Conservation (phyloP, 2,113 vertebrate species). For the Callipepla californica region DNA sequence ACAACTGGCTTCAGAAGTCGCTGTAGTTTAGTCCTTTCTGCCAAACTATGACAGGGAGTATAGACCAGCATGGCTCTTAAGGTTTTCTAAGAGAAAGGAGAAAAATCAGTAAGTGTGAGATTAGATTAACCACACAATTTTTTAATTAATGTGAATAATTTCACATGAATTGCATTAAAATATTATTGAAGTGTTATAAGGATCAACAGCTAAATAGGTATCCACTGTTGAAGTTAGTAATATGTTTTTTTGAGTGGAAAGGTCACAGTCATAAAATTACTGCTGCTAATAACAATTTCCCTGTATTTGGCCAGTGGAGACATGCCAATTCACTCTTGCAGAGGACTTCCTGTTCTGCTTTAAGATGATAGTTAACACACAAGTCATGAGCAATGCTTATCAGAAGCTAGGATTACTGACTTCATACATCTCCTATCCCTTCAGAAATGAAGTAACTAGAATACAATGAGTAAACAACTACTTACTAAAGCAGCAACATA, state of each 20-base stretch:
- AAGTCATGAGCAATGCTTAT: neutral
- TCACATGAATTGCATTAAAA: neutral
- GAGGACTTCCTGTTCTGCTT: neutral
- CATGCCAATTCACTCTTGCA: neutral
- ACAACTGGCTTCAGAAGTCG: conserved; percentile 89
- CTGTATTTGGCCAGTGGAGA: neutral
- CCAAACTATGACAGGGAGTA: conserved; percentile 86
- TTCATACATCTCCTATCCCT: neutral
- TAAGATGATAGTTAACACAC: neutral
- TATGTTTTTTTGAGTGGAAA: neutral
- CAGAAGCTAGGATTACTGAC: neutral
- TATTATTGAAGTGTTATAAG: neutral
- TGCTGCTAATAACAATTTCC: neutral
- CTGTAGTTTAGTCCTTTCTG: conserved; percentile 87
- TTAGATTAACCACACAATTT: neutral
- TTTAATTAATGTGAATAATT: neutral
- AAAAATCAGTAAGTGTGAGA: neutral
- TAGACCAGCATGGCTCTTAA: conserved; percentile 93
- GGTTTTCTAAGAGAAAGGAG: conserved; percentile 82
- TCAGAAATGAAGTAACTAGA: neutral
- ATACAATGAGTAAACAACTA: conserved; percentile 42
- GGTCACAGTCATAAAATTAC: neutral
- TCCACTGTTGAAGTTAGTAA: neutral
- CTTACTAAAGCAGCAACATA: conserved; percentile 94
- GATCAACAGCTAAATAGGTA: neutral